Conservation (phyloP, 2,797 vertebrate species). For the Characodon lateralis region DNA sequence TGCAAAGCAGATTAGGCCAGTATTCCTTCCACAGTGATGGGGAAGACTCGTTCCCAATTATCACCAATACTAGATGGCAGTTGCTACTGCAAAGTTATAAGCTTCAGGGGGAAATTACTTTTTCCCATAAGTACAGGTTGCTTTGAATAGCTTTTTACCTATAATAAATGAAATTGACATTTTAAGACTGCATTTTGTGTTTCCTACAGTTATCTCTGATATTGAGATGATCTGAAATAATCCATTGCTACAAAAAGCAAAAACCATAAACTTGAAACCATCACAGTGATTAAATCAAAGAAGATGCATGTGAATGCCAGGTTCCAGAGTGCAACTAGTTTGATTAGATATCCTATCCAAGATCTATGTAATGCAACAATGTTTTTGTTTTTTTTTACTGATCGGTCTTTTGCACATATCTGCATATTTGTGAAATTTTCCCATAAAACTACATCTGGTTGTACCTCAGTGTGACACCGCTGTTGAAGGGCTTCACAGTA, state of each 20-base stretch:
- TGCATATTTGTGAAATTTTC: background rate
- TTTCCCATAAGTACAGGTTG: too few relatives aligned
- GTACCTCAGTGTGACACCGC: background rate
- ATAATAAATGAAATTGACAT: background rate
- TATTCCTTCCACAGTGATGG: background rate
- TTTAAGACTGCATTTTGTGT: background rate
- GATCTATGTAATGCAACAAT: too few relatives aligned
- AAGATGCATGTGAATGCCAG: background rate
- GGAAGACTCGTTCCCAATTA: background rate
- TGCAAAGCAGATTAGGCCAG: background rate
- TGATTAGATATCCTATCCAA: background rate
- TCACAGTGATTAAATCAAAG: background rate
- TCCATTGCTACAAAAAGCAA: background rate
- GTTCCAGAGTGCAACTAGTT: background rate
- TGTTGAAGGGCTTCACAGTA: background rate
- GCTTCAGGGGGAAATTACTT: too few relatives aligned
- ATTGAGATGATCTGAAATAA: background rate
- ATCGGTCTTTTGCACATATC: background rate
- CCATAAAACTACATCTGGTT: background rate
- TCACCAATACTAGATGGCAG: background rate
- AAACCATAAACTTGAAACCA: background rate
- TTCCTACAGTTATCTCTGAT: background rate
- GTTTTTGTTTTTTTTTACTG: background rate
- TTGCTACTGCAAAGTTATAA: background rate
- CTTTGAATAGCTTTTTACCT: too few relatives aligned